A percentile compares a stretch with the other conserved stretches of the same genome.
Conservation (phyloP, 2,888 invertebrate species). For the Tetrapedia diversipes region DNA sequence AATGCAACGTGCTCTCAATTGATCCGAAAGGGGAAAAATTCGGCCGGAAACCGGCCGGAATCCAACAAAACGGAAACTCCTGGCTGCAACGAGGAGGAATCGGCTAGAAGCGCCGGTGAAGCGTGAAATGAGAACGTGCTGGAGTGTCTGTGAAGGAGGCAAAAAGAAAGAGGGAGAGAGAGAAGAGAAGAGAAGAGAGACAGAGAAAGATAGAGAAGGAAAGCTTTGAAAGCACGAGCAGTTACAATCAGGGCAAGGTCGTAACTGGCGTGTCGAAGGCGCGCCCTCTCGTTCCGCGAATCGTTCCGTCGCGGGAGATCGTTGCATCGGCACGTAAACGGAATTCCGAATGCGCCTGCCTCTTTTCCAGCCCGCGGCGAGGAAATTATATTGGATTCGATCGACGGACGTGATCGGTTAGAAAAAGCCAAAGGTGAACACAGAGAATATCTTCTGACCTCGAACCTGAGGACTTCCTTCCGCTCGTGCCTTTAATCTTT, state of each 20-base stretch:
- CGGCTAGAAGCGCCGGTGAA: conserved; percentile 31
- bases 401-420: conserved; percentile 1
- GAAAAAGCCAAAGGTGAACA: neutral
- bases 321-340: conserved; percentile 39
- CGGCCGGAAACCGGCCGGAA: conserved; percentile 18
- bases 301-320: conserved; percentile 43
- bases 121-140: conserved; percentile 60
- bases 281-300: conserved; percentile 50
- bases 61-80: conserved; percentile 40
- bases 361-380: neutral
- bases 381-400: conserved; percentile 33
- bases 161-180: conserved; percentile 37
- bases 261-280: conserved; percentile 64
- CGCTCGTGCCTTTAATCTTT: too few species aligned
- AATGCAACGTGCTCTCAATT: conserved; percentile 1
- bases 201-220: too few species aligned
- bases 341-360: conserved; percentile 35
- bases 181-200: too few species aligned
- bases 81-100: conserved; percentile 22
- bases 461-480: neutral
- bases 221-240: conserved; percentile 61
- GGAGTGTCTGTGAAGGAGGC: conserved; percentile 51
- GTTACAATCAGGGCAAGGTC: conserved; percentile 67
- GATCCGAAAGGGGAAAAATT: conserved; percentile 19
- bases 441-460: neutral